These are phyloP conservation scores for Parnassius apollo DNA, from an alignment of 2,888 invertebrate species.

Conservation along the genomic window DNA sequence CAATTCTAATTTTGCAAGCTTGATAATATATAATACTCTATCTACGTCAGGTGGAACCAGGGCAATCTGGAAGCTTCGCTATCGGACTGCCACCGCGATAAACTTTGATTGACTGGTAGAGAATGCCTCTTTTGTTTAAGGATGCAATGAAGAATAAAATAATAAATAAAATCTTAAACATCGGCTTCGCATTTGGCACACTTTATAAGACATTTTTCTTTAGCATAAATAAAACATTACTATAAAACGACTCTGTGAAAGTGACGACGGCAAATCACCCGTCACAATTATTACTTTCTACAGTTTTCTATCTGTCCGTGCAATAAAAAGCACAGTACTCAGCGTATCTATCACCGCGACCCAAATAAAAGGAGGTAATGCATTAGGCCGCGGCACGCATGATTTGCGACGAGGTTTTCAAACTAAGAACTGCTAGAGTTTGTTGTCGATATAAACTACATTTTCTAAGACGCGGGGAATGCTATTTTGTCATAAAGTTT, in stretches of 20 bases:
- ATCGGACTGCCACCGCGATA: conserved; percentile 22
- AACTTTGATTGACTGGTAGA: too few species aligned
- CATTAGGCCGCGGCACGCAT: conserved; percentile 1
- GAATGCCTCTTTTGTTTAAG: too few species aligned
- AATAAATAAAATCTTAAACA: too few species aligned
- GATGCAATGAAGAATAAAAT: too few species aligned
- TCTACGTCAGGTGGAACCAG: too few species aligned
- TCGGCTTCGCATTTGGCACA: neutral
- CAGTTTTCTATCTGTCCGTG: conserved; percentile 14
- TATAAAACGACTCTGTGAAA: conserved; percentile 6
- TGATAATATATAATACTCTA: too few species aligned
- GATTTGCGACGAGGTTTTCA: neutral
- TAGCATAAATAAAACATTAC: neutral
- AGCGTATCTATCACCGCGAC: conserved; percentile 15
- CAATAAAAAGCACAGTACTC: conserved; percentile 14
- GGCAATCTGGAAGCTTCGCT: too few species aligned
- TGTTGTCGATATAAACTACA: neutral
- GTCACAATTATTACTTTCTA: conserved; percentile 21
- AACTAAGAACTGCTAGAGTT: neutral
- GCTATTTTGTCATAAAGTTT: too few species aligned
- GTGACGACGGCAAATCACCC: conserved; percentile 12
- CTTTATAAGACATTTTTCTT: neutral
- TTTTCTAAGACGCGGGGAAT: too few species aligned
- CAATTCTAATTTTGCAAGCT: too few species aligned
- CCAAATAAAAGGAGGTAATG: conserved; percentile 14